A percentile compares a stretch with the other conserved stretches of the same genome.
Evolutionary conservation across 2,797 vertebrate genomes (phyloP).

Genomic region (Galaxias olidus): DNA sequence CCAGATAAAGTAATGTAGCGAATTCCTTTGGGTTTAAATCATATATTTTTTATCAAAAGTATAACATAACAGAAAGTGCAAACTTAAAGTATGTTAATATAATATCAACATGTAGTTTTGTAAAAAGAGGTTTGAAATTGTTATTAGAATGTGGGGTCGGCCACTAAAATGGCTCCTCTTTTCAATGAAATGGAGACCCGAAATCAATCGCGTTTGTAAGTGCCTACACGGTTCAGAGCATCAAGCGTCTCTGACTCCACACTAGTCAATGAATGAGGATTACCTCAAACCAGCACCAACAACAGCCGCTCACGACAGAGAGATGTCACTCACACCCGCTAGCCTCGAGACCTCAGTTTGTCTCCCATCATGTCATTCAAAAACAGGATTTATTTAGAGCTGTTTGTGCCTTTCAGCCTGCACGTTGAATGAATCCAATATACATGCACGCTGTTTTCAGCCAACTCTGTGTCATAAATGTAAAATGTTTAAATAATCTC

Average conservation of each 20-base stretch:
- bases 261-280: conserved; percentile 56
- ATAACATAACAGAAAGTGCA: too few species aligned
- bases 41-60: too few species aligned
- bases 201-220: conserved; percentile 37
- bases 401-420: conserved; percentile 68
- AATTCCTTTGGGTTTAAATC: too few species aligned
- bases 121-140: too few species aligned
- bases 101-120: too few species aligned
- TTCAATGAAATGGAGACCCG: conserved; percentile 20
- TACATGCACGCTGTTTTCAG: conserved; percentile 55
- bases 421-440: conserved; percentile 53
- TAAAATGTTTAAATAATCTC: too few species aligned
- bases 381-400: conserved; percentile 65
- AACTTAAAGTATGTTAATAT: too few species aligned
- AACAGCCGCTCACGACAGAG: conserved; percentile 33
- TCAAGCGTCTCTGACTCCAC: conserved; percentile 1
- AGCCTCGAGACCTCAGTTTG: conserved; percentile 34
- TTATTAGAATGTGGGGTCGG: too few species aligned
- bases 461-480: conserved; percentile 20
- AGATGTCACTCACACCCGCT: conserved; percentile 54
- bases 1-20: too few species aligned
- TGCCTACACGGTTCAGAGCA: conserved; percentile 17
- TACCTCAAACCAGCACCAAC: conserved; percentile 55
- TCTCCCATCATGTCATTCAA: conserved; percentile 59
- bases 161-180: conserved; percentile 15